phyloP scores from a whole-genome alignment of 2,888 invertebrate genomes.

The Chironomus tentans region DNA sequence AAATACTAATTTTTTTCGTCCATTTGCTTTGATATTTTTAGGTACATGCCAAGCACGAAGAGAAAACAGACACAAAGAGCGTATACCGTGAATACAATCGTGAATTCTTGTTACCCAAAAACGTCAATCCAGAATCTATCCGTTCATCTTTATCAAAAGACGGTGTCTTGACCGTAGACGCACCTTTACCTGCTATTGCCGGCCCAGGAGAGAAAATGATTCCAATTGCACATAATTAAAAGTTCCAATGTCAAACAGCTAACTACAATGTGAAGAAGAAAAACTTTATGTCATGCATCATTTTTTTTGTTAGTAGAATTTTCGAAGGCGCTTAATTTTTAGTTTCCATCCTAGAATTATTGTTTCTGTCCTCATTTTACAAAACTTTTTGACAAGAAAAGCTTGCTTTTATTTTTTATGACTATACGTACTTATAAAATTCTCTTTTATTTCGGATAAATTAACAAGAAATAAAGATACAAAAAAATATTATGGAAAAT shows the following conservation, averaged over 20 bases:
- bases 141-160: conserved; percentile 93
- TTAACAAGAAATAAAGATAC: too few species aligned
- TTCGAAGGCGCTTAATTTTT: too few species aligned
- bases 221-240: conserved; percentile 42
- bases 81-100: conserved; percentile 97
- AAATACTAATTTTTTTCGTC: neutral
- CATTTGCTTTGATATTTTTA: conserved; percentile 42
- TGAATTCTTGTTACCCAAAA: conserved; percentile 93
- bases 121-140: conserved; percentile 92
- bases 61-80: conserved; percentile 91
- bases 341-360: too few species aligned
- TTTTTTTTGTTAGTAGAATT: neutral
- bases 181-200: conserved; percentile 75
- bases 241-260: neutral
- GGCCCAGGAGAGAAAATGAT: conserved; percentile 41
- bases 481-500: too few species aligned
- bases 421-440: neutral
- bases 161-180: conserved; percentile 93
- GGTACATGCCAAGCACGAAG: conserved; percentile 98
- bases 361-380: too few species aligned
- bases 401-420: neutral
- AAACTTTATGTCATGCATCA: neutral
- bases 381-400: too few species aligned
- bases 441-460: too few species aligned
- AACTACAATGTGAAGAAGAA: neutral